A percentile compares a stretch with the other conserved stretches of the same genome.
Conservation (phyloP, 2,888 invertebrate genomes). For the Zootermopsis nevadensis region DNA sequence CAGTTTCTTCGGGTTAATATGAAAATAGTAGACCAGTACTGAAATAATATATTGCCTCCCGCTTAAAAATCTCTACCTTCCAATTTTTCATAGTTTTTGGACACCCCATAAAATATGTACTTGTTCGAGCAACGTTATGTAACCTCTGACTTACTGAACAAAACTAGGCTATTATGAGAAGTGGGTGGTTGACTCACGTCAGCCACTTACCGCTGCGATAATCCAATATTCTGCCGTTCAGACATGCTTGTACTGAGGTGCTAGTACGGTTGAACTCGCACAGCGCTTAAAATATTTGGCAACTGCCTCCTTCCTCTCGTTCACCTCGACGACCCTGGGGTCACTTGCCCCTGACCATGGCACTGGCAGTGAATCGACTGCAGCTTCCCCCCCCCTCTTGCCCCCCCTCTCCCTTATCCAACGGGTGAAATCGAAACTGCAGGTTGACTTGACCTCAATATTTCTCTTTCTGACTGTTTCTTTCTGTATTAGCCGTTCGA, state of each 20-base stretch:
- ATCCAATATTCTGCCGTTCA: too few species aligned
- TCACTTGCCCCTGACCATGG: constrained; percentile 33
- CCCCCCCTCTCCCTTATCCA: background rate
- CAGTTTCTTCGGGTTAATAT: too few species aligned
- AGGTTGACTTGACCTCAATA: constrained; percentile 28
- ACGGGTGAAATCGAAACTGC: constrained; percentile 36
- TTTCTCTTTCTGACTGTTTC: constrained; percentile 10
- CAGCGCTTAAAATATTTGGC: constrained; percentile 19
- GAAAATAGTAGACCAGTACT: too few species aligned
- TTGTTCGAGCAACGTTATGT: too few species aligned
- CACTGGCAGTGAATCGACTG: constrained; percentile 20
- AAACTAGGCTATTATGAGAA: too few species aligned
- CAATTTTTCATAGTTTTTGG: too few species aligned
- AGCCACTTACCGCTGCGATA: too few species aligned
- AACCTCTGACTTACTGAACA: too few species aligned
- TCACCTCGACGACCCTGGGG: constrained; percentile 28
- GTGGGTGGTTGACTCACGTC: too few species aligned
- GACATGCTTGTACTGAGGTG: background rate
- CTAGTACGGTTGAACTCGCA: background rate
- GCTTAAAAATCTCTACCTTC: too few species aligned
- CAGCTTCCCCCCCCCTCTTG: background rate
- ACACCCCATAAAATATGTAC: too few species aligned
- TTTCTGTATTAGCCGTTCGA: constrained; percentile 13
- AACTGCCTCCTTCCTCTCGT: background rate
- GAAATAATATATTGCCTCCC: too few species aligned